Evolutionary conservation across 2,888 invertebrate genomes (phyloP).

Genomic region (Phania funesta): DNA sequence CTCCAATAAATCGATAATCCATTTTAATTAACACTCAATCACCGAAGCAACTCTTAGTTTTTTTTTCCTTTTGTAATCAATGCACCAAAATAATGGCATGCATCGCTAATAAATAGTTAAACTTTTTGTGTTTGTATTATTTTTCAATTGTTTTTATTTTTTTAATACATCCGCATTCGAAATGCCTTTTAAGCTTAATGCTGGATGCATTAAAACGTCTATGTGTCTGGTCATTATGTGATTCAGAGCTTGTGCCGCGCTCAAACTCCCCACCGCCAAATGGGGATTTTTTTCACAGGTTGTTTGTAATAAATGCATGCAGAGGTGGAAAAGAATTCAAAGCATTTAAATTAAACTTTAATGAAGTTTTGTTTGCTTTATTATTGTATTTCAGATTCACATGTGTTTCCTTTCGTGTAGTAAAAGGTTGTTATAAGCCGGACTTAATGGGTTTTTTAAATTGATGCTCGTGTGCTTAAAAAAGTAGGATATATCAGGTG

Average conservation of each 20-base stretch:
- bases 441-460: no score
- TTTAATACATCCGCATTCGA: slow-evolving; percentile 63
- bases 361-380: no score
- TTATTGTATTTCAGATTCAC: no score
- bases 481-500: no score
- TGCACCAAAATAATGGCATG: slow-evolving; percentile 41
- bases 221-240: slow-evolving; percentile 61
- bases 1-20: slow-evolving; percentile 35
- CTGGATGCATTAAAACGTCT: slow-evolving; percentile 62
- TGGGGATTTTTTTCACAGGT: slow-evolving; percentile 35
- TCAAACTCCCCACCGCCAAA: slow-evolving; percentile 33
- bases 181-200: slow-evolving; percentile 64
- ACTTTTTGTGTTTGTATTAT: slow-evolving; percentile 9
- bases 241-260: slow-evolving; percentile 45
- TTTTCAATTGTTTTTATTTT: slow-evolving; percentile 1
- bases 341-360: no score
- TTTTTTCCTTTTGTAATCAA: slow-evolving; percentile 11
- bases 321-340: slow-evolving; percentile 20
- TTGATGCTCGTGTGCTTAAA: no score
- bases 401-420: no score
- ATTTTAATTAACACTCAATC: slow-evolving; percentile 48
- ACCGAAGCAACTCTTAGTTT: background rate
- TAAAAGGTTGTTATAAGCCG: no score
- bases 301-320: slow-evolving; percentile 13
- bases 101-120: slow-evolving; percentile 46